A percentile compares a stretch with the other conserved stretches of the same genome.
phyloP scores from a whole-genome alignment of 2,888 invertebrate species.

The Neocrepidodera transversa region DNA sequence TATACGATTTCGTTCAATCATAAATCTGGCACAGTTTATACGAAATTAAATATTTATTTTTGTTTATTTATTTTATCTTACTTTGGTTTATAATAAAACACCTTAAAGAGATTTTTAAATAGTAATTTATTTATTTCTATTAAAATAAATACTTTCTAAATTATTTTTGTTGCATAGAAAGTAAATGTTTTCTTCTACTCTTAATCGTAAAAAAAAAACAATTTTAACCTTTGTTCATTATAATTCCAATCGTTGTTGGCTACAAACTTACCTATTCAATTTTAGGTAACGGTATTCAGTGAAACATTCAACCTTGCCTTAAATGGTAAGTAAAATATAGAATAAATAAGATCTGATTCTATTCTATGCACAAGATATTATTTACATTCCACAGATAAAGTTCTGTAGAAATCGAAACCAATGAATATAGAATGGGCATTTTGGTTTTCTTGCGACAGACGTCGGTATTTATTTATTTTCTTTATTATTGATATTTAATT shows the following conservation, averaged over 20 bases:
- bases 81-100: too few species aligned
- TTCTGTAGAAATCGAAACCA: slow-evolving; percentile 26
- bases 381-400: slow-evolving; percentile 25
- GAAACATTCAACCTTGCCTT: slow-evolving; percentile 8
- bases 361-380: slow-evolving; percentile 3
- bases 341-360: slow-evolving; percentile 1
- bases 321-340: slow-evolving; percentile 3
- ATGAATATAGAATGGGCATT: slow-evolving; percentile 34
- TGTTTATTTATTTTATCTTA: too few species aligned
- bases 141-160: too few species aligned
- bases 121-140: too few species aligned
- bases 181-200: too few species aligned
- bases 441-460: slow-evolving; percentile 5
- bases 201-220: too few species aligned
- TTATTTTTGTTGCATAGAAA: too few species aligned
- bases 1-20: too few species aligned
- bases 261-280: not conserved
- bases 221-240: not conserved
- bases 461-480: not conserved
- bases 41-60: too few species aligned
- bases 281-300: slow-evolving; percentile 3
- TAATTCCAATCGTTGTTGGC: not conserved
- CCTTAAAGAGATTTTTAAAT: too few species aligned
- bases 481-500: not conserved
- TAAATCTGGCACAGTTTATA: too few species aligned